These are phyloP conservation scores for Blastobasis lacticolella DNA, from an alignment of 2,888 invertebrate genomes.

Conservation along the genomic window DNA sequence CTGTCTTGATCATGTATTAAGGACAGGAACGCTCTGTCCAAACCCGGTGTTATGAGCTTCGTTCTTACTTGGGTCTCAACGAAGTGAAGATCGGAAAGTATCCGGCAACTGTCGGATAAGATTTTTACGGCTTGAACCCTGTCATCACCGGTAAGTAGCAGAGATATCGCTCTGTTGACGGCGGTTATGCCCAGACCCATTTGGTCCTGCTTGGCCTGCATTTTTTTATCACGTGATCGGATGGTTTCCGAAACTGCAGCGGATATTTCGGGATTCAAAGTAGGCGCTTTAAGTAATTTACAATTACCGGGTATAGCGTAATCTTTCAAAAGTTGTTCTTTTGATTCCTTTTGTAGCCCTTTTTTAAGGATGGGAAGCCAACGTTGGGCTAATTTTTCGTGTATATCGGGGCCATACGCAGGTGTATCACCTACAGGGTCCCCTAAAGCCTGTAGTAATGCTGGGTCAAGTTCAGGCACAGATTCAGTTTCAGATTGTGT, in stretches of 20 bases:
- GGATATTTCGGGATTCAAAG: conserved; percentile 9
- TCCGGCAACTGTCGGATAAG: conserved; percentile 11
- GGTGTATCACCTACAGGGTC: conserved; percentile 3
- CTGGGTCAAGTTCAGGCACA: conserved; percentile 7
- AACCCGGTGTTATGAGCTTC: too few species aligned
- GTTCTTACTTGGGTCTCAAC: conserved; percentile 3
- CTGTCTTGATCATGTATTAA: too few species aligned
- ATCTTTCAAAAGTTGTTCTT: conserved; percentile 9
- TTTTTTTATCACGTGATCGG: conserved; percentile 9
- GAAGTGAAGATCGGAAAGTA: conserved; percentile 9
- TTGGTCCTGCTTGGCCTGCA: conserved; percentile 7
- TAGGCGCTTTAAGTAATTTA: conserved; percentile 10
- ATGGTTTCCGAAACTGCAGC: conserved; percentile 5
- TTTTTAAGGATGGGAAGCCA: conserved; percentile 12
- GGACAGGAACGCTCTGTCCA: too few species aligned
- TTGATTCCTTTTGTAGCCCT: conserved; percentile 10
- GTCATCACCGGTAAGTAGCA: conserved; percentile 2
- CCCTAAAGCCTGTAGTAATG: conserved; percentile 11
- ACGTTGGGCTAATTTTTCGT: conserved; percentile 4
- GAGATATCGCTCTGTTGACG: conserved; percentile 8
- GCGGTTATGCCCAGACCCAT: conserved; percentile 10
- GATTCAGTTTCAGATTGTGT: conserved; percentile 7
- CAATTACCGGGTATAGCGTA: conserved; percentile 9
- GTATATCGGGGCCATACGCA: conserved; percentile 9
- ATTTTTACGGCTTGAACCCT: conserved; percentile 7